A percentile compares a stretch with the other conserved stretches of the same genome.
phyloP scores from a whole-genome alignment of 2,113 vertebrate genomes.

The Hemiscyllium ocellatum region DNA sequence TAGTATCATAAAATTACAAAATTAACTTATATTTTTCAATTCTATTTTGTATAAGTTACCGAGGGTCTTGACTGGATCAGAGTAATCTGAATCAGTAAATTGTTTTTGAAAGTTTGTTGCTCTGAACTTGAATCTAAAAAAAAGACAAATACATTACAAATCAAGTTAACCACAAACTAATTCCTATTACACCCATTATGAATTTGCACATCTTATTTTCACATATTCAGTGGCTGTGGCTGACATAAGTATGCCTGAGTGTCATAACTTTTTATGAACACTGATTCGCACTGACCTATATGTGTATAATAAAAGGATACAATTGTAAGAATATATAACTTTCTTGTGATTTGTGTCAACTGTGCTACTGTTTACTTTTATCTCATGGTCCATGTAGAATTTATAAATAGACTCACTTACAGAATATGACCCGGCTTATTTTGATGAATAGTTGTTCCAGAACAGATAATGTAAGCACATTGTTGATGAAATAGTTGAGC shows the following conservation, averaged over 20 bases:
- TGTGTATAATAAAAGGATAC: neutral
- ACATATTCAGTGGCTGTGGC: neutral
- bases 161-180: neutral
- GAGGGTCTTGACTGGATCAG: constrained; percentile 77
- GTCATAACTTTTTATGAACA: neutral
- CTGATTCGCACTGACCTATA: neutral
- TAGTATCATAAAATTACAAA: neutral
- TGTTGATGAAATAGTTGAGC: neutral
- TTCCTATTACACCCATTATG: constrained; percentile 66
- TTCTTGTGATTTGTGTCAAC: neutral
- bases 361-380: neutral
- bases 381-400: neutral
- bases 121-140: constrained; percentile 86
- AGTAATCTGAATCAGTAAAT: constrained; percentile 90
- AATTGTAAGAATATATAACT: neutral
- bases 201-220: neutral
- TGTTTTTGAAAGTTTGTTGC: constrained; percentile 81
- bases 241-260: no score
- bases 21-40: neutral
- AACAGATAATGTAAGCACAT: neutral
- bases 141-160: constrained; percentile 41
- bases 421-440: neutral
- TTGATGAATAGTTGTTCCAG: neutral
- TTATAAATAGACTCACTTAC: neutral
- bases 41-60: constrained; percentile 57